A percentile compares a stretch with the other conserved stretches of the same genome.
phyloP scores from a whole-genome alignment of 2,888 invertebrate species.

The Morinoia aosen region DNA sequence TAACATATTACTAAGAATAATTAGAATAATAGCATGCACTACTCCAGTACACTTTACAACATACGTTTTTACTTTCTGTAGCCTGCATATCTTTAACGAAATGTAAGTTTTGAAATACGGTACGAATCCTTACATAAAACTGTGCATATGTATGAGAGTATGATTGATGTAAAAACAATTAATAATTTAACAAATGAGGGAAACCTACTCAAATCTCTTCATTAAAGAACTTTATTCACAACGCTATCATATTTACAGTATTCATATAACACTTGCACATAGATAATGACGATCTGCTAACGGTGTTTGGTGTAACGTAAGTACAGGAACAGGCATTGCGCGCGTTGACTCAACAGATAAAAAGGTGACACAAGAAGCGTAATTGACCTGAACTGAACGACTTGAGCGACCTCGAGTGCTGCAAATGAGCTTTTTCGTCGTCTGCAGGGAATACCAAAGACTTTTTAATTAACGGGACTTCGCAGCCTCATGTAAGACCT shows the following conservation, averaged over 20 bases:
- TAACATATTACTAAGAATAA: too few relatives aligned
- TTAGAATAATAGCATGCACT: too few relatives aligned
- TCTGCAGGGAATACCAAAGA: neutral
- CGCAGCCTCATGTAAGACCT: neutral
- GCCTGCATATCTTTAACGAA: too few relatives aligned
- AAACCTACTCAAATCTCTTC: neutral
- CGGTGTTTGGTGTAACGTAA: neutral
- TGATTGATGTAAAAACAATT: neutral
- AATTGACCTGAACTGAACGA: neutral
- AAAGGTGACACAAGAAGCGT: constrained; percentile 4
- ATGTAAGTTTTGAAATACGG: too few relatives aligned
- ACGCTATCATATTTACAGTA: neutral
- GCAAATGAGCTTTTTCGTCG: neutral
- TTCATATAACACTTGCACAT: too few relatives aligned
- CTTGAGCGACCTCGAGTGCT: neutral
- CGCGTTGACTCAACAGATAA: neutral
- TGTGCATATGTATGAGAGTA: neutral
- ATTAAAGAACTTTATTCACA: neutral
- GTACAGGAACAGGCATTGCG: neutral
- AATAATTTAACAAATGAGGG: neutral
- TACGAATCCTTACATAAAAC: too few relatives aligned
- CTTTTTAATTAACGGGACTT: neutral
- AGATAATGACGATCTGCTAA: neutral
- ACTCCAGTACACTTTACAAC: too few relatives aligned
- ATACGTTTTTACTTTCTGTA: too few relatives aligned